Evolutionary conservation across 2,113 vertebrate genomes (phyloP), one percentile per base, ranked within the genome.

Genomic region (Misgurnus anguillicaudatus): DNA sequence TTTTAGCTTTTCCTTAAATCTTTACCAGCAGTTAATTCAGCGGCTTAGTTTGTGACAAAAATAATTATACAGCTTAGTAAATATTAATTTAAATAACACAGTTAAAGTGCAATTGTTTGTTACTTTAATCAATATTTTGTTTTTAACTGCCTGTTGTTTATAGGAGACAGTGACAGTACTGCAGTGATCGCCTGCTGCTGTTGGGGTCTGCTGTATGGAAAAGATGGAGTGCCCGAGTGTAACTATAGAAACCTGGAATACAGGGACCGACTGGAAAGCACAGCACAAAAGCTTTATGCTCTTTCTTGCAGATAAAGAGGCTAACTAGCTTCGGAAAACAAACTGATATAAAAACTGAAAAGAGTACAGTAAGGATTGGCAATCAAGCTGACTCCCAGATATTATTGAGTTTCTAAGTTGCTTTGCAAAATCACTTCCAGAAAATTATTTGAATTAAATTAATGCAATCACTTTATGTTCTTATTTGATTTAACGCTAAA

Each of bases 141-240:
- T 42, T 42, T 48, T 10, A 10, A 48, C 10, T 48, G 47, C 13
- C 13, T 55, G 53, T 41, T 39, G 21, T 48, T 11, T n/a, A 9
- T 80, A 95, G 93, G 94, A 16, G 93, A 94, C 90, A 94, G 94
- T 2, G 94, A 94, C 87, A 94, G 93, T 60, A 94, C 94, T 0
- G 94, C 93, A 0, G 93, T 92, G 61, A 94, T 95, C 1, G 94
- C 94, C 2, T 90, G 89, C 84, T 93, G 92, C 83, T 92, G 91
- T 63, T 95, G 94, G 94, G 94, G 93, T 64, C 85, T 92, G 19
- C 85, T 90, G 36, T 80, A 94, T 0, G 92, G 93, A 53, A 88
- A 87, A 9, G 39, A 83, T 4, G 89, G 90, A 3, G 91, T 94
- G 61, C 94, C 93, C 0, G 64, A 89, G 36, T 84, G 86, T 53